Evolutionary conservation across 2,797 vertebrate species (phyloP).

Genomic region (Enteromius argenteus): DNA sequence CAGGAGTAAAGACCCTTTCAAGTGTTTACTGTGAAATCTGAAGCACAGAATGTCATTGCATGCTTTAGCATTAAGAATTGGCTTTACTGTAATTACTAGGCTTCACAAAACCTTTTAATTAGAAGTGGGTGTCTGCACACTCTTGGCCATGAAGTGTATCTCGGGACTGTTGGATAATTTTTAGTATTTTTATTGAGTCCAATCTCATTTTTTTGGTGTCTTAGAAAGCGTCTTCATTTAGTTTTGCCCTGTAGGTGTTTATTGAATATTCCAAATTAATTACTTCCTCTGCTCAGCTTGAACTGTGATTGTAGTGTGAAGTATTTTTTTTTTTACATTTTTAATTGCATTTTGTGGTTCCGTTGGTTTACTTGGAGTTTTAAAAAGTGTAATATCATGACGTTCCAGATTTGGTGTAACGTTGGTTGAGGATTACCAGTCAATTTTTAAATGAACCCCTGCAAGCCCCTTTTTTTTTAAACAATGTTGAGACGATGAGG

Average conservation of each 20-base stretch:
- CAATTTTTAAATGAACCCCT: conserved; percentile 47
- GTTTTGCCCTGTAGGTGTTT: background rate
- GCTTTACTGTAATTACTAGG: conserved; percentile 1
- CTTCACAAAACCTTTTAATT: conserved; percentile 13
- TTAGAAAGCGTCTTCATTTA: background rate
- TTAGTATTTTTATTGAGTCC: background rate
- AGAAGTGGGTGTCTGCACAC: conserved; percentile 16
- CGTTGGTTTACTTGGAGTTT: background rate
- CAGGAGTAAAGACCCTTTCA: background rate
- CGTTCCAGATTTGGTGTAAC: background rate
- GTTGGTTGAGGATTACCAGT: background rate
- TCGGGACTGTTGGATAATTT: background rate
- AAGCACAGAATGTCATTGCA: background rate
- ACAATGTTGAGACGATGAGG: conserved; percentile 61
- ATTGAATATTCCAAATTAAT: conserved; percentile 24
- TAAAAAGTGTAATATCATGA: background rate
- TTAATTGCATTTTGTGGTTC: background rate
- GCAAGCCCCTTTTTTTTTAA: conserved; percentile 29
- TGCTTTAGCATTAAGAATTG: conserved; percentile 8
- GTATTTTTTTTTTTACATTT: no score
- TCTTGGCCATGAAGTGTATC: conserved; percentile 9
- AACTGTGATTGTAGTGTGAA: background rate
- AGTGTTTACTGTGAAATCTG: conserved; percentile 6
- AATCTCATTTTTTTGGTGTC: background rate
- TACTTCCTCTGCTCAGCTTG: conserved; percentile 6